These are phyloP conservation scores for Carapus acus DNA, from an alignment of 2,797 vertebrate species.

Conservation along the genomic window DNA sequence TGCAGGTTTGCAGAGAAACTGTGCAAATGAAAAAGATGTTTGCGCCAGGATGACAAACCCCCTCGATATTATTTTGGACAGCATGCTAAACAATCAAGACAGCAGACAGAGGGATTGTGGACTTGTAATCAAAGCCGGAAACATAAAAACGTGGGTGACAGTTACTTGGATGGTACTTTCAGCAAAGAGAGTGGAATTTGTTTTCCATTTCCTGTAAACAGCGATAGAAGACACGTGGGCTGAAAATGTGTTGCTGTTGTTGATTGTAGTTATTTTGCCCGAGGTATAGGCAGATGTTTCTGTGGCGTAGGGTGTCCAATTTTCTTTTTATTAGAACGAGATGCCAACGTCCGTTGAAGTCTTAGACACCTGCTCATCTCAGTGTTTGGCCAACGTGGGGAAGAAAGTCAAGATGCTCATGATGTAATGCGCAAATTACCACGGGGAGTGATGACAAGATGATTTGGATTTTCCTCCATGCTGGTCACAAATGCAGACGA, in stretches of 20 bases:
- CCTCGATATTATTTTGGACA: slow-evolving; percentile 68
- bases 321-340: slow-evolving; percentile 29
- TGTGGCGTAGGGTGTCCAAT: slow-evolving; percentile 27
- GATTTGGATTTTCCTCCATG: not conserved
- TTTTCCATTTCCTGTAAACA: slow-evolving; percentile 29
- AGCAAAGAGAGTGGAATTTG: slow-evolving; percentile 10
- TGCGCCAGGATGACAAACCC: slow-evolving; percentile 62
- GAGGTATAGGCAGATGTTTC: slow-evolving; percentile 55
- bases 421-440: not conserved
- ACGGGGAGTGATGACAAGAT: slow-evolving; percentile 1
- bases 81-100: slow-evolving; percentile 65
- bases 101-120: slow-evolving; percentile 40
- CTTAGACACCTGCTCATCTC: not conserved
- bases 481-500: slow-evolving; percentile 9
- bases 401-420: not conserved
- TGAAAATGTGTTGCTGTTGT: slow-evolving; percentile 32
- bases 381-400: not conserved
- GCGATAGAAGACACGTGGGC: too few species aligned
- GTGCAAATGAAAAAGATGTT: slow-evolving; percentile 68
- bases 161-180: slow-evolving; percentile 28
- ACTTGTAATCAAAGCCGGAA: slow-evolving; percentile 40
- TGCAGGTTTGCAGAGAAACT: slow-evolving; percentile 47
- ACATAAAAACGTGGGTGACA: slow-evolving; percentile 41
- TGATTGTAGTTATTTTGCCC: slow-evolving; percentile 37
- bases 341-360: slow-evolving; percentile 5